Evolutionary conservation across 2,797 vertebrate genomes (phyloP), one percentile per base, ranked within the genome.

Genomic region (Aeoliscus strigatus): DNA sequence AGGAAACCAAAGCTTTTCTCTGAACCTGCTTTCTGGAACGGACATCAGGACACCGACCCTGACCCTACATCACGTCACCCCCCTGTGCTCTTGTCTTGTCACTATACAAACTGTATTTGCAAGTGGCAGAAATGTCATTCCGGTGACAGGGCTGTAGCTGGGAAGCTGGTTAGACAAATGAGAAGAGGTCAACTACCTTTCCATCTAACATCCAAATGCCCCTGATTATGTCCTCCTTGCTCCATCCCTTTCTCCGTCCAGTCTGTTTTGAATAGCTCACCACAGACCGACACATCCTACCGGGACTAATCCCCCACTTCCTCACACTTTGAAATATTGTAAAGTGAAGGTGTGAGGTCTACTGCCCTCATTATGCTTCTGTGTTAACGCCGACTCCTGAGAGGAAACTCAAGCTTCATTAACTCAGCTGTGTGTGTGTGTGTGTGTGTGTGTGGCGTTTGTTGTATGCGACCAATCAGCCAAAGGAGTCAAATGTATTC

Each of bases 391-490:
- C 35, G 44, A 54, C 75, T 74, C 51, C 52, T 60, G 69, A 83
- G 67, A 76, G 79, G 74, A 84, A 82, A 77, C 71, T 77, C 57
- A 65, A 77, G 77, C 73, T 63, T 48, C 36, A 29, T 31, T 18
- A 41, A 51, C 49, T 27, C 10, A 28, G 60, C 54, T 75, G 67
- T 56, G 52, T 23, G 42, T 45, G 21, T 12, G 56, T 59, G 52
- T 61, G 63, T 45, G 16, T 40, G 18, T 18, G 48, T 46, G 14
- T 9, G 23, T 16, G 14, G 59, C 29, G 24, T 70, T 52, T 53
- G 42, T 47, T 46, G 35, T 16, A 47, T 13, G 48, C 37, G 64
- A 67, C 70, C 57, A 50, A 70, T 77, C 52, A 42, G 70, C 51
- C 41, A 38, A 15, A 25, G 52, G 54, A 60, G 74, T 84, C 73